Percentiles rank a stretch among this genome's conserved stretches.
phyloP scores from a whole-genome alignment of 2,113 vertebrate species.

The Pterophyllum scalare region DNA sequence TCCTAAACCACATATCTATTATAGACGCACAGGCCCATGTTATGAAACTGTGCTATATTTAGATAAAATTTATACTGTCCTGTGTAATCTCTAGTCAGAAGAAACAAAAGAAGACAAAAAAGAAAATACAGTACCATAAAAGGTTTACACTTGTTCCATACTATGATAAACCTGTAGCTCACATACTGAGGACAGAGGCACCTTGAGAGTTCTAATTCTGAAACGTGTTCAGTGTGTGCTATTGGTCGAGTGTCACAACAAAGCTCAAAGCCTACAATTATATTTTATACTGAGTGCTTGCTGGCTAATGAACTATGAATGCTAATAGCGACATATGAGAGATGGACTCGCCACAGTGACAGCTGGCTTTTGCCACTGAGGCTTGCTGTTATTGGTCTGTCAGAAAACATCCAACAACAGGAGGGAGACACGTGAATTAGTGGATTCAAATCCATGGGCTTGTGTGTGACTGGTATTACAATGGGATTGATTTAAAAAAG shows the following conservation, averaged over 20 bases:
- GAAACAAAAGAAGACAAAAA: background rate
- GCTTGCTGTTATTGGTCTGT: slow-evolving; percentile 51
- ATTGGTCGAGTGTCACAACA: slow-evolving; percentile 9
- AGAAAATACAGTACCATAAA: background rate
- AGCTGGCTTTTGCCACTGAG: slow-evolving; percentile 32
- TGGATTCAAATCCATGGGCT: background rate
- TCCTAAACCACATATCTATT: background rate
- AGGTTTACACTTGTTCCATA: background rate
- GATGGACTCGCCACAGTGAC: slow-evolving; percentile 61
- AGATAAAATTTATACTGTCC: background rate
- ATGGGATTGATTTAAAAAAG: background rate
- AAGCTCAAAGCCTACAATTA: slow-evolving; percentile 65
- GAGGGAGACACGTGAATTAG: slow-evolving; percentile 14
- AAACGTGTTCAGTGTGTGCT: slow-evolving; percentile 18
- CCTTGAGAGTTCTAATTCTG: slow-evolving; percentile 1
- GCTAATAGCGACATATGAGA: slow-evolving; percentile 55
- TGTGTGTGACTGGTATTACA: background rate
- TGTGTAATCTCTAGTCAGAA: background rate
- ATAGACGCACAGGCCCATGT: background rate
- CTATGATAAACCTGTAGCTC: background rate
- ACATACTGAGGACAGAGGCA: background rate
- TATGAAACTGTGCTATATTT: slow-evolving; percentile 2
- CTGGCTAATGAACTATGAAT: slow-evolving; percentile 72
- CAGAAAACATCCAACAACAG: slow-evolving; percentile 36
- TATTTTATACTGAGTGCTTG: slow-evolving; percentile 59